Base-by-base conservation (phyloP, 2,888 invertebrate species). In the Ditula angustiorana region DNA sequence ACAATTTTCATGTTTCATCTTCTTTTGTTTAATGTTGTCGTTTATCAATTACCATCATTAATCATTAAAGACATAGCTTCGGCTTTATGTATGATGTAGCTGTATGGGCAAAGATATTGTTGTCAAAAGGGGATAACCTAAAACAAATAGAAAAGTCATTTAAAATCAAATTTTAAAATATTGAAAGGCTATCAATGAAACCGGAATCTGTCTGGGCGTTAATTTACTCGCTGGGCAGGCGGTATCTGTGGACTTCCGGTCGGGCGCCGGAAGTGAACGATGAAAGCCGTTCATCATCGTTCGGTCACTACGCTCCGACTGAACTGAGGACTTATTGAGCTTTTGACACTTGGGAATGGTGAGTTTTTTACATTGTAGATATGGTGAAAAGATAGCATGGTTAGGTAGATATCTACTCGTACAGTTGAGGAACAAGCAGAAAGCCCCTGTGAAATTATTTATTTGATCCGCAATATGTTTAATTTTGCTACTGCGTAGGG, bases 251-350 rank as follows among this genome's bases (percentile, higher is more conserved):
- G 79, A 81, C 77, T 85, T 86, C 87, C 88, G 87, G 76, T 74
- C 71, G 74, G 73, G 75, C 72, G 72, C 77, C 83, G 82, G 83
- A 78, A 80, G 74, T 73, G 71, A 63, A 78, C 87, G 86, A 83
- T 88, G 87, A 86, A 85, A 84, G 78, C 81, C 84, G 85, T 89
- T 82, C 86, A 89, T 89, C 90, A 89, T 83, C 79, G 78, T 85
- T 87, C 80, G 87, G 86, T 83, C 80, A 76, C 81, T 78, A 78
- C 80, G 81, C 81, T 80, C 75, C 81, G 74, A 76, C 78, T 78
- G 56, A 57, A 63, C 62, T 62, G 28, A 57, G 62, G 50, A 63
- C 63, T 63, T 57, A 63, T 62, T 59, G 53, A 53, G 47, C 59
- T 64, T 59, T 64, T 37, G 64, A 64, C 58, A 41, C 35, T 53